These are phyloP conservation scores for Craniophora ligustri DNA, from an alignment of 2,888 invertebrate genomes.

Conservation along the genomic window DNA sequence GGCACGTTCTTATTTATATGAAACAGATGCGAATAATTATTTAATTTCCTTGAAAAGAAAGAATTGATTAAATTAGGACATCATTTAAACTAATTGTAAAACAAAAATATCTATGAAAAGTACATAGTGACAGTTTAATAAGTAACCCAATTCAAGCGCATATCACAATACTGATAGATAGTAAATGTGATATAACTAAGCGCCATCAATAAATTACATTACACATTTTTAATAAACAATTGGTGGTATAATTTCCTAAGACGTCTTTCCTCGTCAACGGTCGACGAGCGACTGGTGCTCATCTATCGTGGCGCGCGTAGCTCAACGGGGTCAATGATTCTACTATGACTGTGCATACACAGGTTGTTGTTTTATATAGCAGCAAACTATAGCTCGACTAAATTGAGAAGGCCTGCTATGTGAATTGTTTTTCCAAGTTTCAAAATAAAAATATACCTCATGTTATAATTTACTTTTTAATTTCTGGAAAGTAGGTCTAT, in stretches of 20 bases:
- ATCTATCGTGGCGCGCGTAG: slow-evolving; percentile 1
- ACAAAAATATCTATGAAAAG: too few species aligned
- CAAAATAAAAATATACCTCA: not conserved
- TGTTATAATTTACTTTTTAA: too few species aligned
- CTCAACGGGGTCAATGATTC: slow-evolving; percentile 45
- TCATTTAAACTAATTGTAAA: too few species aligned
- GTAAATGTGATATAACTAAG: too few species aligned
- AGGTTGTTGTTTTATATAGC: slow-evolving; percentile 57
- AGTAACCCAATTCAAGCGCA: too few species aligned
- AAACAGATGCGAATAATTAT: too few species aligned
- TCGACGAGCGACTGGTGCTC: slow-evolving; percentile 38
- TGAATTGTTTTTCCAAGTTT: not conserved
- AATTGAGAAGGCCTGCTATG: slow-evolving; percentile 38
- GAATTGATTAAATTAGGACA: too few species aligned
- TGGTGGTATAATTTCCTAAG: not conserved
- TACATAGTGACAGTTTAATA: too few species aligned
- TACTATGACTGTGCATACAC: slow-evolving; percentile 42
- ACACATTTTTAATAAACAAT: not conserved
- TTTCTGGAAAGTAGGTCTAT: too few species aligned
- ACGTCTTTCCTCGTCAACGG: slow-evolving; percentile 13
- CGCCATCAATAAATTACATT: too few species aligned
- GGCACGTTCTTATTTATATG: too few species aligned
- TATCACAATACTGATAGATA: too few species aligned
- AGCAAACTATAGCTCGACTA: slow-evolving; percentile 44
- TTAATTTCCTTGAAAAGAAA: not conserved